Percentiles rank a stretch among this genome's conserved stretches.
phyloP scores from a whole-genome alignment of 2,113 vertebrate species.

The Calidris pygmaea region DNA sequence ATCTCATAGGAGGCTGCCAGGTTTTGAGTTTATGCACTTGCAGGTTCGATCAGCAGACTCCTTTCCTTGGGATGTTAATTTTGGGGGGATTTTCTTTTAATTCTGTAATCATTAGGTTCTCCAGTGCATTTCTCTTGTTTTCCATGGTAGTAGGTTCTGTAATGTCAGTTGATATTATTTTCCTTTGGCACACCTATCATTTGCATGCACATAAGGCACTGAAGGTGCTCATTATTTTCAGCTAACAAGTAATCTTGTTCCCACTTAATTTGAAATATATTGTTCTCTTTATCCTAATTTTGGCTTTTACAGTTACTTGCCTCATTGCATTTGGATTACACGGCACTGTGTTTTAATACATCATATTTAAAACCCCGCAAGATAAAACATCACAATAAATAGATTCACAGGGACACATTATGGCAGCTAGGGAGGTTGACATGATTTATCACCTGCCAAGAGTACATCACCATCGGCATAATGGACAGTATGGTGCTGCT shows the following conservation, averaged over 20 bases:
- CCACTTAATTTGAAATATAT: conserved; percentile 43
- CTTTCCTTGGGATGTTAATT: background rate
- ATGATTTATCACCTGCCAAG: background rate
- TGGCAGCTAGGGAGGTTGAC: background rate
- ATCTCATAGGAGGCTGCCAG: background rate
- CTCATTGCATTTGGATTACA: conserved; percentile 28
- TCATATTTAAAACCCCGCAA: background rate
- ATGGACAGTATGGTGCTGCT: background rate
- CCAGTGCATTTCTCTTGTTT: background rate
- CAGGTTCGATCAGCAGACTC: background rate
- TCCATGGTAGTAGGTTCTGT: background rate
- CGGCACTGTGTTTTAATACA: background rate
- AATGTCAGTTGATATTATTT: conserved; percentile 28
- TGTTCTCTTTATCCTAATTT: conserved; percentile 35
- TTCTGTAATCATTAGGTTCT: conserved; percentile 22
- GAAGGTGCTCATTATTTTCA: conserved; percentile 53
- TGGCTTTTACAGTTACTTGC: conserved; percentile 37
- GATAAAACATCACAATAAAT: background rate
- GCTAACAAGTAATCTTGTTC: conserved; percentile 36
- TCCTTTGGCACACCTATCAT: conserved; percentile 23
- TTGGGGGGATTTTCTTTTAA: background rate
- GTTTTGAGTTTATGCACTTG: background rate
- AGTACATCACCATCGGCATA: background rate
- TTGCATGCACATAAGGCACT: background rate
- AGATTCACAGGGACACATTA: background rate